Base-by-base conservation (phyloP, 2,797 vertebrate species). In the Pampus argenteus region DNA sequence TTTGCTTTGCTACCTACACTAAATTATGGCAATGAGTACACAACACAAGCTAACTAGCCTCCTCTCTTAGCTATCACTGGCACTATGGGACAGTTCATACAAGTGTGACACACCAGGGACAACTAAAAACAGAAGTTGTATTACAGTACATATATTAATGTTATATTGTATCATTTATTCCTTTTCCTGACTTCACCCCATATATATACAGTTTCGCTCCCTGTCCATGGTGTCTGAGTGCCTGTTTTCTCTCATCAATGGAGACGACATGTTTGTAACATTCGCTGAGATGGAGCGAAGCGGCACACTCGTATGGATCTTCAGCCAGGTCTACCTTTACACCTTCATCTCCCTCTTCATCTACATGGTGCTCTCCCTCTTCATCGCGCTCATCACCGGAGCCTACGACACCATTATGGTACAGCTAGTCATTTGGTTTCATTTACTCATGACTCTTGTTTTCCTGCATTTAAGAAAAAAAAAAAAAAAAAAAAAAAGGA, bases 341-440 rank as follows among this genome's bases (percentile, higher is more conserved):
- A 95, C 95, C 88, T 98, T 97, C 90, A 97, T 97, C 94, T 97
- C 97, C 13, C 96, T 98, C 86, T 98, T 98, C 92, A 97, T 97
- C 94, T 98, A 98, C 94, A 97, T 98, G 97, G 96, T 98, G 83
- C 95, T 98, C 81, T 98, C 97, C 5, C 97, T 98, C 85, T 98
- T 98, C 94, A 98, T 98, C 8, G 97, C 97, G 0, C 95, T 98
- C 89, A 98, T 98, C 94, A 98, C 97, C 0, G 97, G 97, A 22
- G 96, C 96, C 87, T 98, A 98, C 0, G 97, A 98, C 85, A 95
- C 95, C 85, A 97, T 98, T 77, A 98, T 95, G 94, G 97, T 98
- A 91, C 14, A 17, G 22, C 20, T 11, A 9, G 14, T 20, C 7
- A 40, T 36, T 56, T 11, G 4, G 0, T 20, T 63, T 49, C 17